Evolutionary conservation across 2,113 vertebrate species (phyloP), one percentile per base, ranked within the genome.

Genomic region (Tretioscincus oriximinensis): DNA sequence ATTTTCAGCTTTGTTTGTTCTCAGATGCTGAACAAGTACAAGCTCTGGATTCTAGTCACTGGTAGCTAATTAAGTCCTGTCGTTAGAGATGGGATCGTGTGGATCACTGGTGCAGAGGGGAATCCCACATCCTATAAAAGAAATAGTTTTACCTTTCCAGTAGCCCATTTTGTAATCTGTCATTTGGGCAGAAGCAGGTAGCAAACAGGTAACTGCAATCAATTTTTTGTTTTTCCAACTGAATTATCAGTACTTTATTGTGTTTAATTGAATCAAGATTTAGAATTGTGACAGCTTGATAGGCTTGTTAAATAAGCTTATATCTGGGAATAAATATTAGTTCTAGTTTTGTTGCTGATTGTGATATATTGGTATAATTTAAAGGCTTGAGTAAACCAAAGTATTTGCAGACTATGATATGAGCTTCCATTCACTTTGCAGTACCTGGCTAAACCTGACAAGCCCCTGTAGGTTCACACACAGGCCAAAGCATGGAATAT

Each of bases 1-100:
- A 61, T 31, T 78, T 78, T 70, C 77, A 21, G 24, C n/a, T 70
- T 70, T n/a, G 60, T 61, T 79, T 79, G 51, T 70, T 58, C 66
- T 45, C 51, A 1, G 8, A 70, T 79, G 67, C 35, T 68, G 49
- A 64, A 41, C 51, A 78, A 79, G 29, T 70, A 67, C 68, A 68
- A 31, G 67, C 7, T 41, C 66, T 69, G 21, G 45, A 77, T 67
- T 41, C n/a, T 10, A 45, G 51, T 20, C 68, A 14, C 5, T 71
- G 1, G 20, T 69, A 20, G 5, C 66, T 71, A 71, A 72, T 51
- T 73, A 28, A 63, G 12, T 64, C n/a, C 18, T 79, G 24, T 9
- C 61, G 28, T 31, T 7, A 24, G 21, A 24, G 22, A 18, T 9
- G 2, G 18, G 72, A 18, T 54, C n/a, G 45, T 73, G 11, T 54